These are phyloP conservation scores for Fistularia commersonii DNA, from an alignment of 2,797 vertebrate species.

Conservation along the genomic window DNA sequence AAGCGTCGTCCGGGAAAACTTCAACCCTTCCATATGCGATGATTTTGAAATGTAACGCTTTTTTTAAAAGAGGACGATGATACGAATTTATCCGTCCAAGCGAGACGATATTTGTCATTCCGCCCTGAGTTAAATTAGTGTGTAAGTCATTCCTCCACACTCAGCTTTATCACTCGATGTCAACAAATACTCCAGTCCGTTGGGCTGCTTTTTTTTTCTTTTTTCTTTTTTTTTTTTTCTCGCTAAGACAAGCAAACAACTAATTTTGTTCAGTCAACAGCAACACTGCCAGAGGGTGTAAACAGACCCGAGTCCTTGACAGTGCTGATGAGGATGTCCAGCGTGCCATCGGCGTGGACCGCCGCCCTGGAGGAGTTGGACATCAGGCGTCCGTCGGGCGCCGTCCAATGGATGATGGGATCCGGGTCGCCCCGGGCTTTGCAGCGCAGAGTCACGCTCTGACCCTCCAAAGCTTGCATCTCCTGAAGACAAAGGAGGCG, in stretches of 20 bases:
- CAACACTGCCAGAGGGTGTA: conserved; percentile 21
- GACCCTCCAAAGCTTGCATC: conserved; percentile 91
- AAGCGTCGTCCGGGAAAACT: too few relatives aligned
- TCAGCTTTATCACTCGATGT: conserved; percentile 36
- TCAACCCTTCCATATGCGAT: too few relatives aligned
- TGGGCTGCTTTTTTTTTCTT: conserved; percentile 5
- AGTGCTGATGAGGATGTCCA: conserved; percentile 97
- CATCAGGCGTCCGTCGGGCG: conserved; percentile 93
- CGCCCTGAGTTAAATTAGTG: conserved; percentile 12
- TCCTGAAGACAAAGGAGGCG: conserved; percentile 65
- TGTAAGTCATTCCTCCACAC: neutral
- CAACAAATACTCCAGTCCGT: conserved; percentile 35
- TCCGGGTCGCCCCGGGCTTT: conserved; percentile 95
- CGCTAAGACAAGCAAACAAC: conserved; percentile 43
- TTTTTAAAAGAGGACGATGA: neutral
- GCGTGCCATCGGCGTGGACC: conserved; percentile 90
- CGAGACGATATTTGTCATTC: conserved; percentile 18
- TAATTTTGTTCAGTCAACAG: conserved; percentile 51
- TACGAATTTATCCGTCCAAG: conserved; percentile 1
- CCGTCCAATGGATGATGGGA: conserved; percentile 97
- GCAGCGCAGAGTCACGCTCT: conserved; percentile 90
- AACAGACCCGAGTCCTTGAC: conserved; percentile 88
- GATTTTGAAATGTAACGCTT: too few relatives aligned
- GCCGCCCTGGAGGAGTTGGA: conserved; percentile 89
- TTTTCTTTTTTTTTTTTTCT: too few relatives aligned